Base-by-base conservation (phyloP, 1,140 invertebrate genomes). In the Aphis gossypii region DNA sequence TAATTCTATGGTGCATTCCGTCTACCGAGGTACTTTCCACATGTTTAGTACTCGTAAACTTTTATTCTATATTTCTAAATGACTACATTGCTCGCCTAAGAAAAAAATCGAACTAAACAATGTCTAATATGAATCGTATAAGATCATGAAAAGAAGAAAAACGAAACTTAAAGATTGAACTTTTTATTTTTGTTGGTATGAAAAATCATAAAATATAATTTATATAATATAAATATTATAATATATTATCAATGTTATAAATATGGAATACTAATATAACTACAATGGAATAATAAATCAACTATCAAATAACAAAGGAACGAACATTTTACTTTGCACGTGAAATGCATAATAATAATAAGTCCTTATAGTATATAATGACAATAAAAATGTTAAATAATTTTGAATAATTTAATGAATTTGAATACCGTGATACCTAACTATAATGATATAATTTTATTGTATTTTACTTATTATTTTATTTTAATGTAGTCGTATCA, bases 401-500 rank as follows among this genome's bases (percentile, higher is more conserved):
- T 84, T 84, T 84, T 41, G 21, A 84, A 84, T 84, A 84, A 84
- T 84, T 84, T 23, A 84, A 82, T 82, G n/a, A 82, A 82, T 82
- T 82, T 82, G 20, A 38, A 82, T 82, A 35, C 20, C 20, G 3
- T 6, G 68, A 76, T 76, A 35, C 35, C 35, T 35, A n/a, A 84
- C 21, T 84, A 41, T 84, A 84, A 84, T 41, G 82, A 84, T 41
- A 38, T 25, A 38, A 84, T 84, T 84, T 38, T 82, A 38, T 82
- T 82, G 35, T 82, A 82, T 84, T 84, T 6, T 41, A 38, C 38
- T 38, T 23, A 38, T 68, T 68, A 68, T 68, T 60, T 68, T 68
- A 83, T 41, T 84, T 84, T 44, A 84, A 87, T 11, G 30, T 46
- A 11, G 18, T 18, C 30, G 44, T 30, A 46, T 46, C n/a, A 87